A percentile compares a stretch with the other conserved stretches of the same genome.
phyloP scores from a whole-genome alignment of 2,888 invertebrate genomes.

The Alviniconcha strummeri region DNA sequence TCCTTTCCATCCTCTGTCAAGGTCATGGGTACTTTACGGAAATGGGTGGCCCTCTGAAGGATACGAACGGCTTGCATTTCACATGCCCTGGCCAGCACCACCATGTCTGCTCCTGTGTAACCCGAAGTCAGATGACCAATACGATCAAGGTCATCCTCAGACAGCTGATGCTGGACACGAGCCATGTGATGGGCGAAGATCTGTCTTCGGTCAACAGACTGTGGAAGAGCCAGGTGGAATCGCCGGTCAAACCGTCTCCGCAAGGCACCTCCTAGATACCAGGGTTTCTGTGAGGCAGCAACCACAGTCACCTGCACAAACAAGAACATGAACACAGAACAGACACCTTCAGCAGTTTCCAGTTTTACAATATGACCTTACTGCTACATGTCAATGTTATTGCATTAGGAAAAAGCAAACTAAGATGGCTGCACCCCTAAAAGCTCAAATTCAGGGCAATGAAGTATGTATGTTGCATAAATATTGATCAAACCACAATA shows the following conservation, averaged over 20 bases:
- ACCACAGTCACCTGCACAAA: constrained; percentile 8
- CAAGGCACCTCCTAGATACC: not conserved
- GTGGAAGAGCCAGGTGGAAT: not conserved
- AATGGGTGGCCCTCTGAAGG: constrained; percentile 12
- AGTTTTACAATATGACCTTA: no score
- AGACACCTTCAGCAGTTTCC: no score
- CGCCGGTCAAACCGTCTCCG: constrained; percentile 10
- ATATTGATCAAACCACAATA: no score
- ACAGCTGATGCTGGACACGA: not conserved
- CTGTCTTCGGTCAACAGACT: not conserved
- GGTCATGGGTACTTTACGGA: not conserved
- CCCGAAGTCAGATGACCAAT: not conserved
- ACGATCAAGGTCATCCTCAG: not conserved
- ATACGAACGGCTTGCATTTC: not conserved
- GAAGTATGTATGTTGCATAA: no score
- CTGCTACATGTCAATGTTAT: no score
- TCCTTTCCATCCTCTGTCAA: not conserved
- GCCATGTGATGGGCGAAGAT: not conserved
- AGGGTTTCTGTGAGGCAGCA: constrained; percentile 11
- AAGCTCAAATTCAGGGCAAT: no score
- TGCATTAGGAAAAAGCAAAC: no score
- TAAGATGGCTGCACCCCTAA: no score
- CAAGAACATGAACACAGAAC: not conserved
- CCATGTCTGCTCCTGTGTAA: constrained; percentile 1
- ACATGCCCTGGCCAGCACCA: not conserved